A percentile compares a stretch with the other conserved stretches of the same genome.
phyloP scores from a whole-genome alignment of 2,888 invertebrate genomes.

The Pachliopta kotzebuea region DNA sequence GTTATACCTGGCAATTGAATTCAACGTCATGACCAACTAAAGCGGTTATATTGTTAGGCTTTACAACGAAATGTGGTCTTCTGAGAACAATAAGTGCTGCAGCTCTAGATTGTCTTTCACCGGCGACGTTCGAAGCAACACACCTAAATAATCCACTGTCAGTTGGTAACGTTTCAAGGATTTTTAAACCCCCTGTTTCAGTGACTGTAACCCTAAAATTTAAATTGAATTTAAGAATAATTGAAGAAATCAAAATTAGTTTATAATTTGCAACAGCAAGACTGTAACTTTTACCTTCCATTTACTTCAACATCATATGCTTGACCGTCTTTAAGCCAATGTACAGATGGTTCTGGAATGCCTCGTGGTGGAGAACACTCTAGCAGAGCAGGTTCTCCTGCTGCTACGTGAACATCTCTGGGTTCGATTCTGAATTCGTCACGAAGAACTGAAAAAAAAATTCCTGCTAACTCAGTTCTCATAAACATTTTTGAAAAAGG shows the following conservation, averaged over 20 bases:
- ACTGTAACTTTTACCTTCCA: slow-evolving; percentile 76
- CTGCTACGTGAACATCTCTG: slow-evolving; percentile 93
- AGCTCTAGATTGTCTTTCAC: slow-evolving; percentile 89
- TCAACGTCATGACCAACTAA: slow-evolving; percentile 91
- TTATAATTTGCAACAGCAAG: neutral
- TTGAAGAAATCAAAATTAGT: neutral
- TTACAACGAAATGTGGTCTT: slow-evolving; percentile 92
- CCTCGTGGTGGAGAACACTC: slow-evolving; percentile 97
- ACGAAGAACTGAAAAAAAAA: slow-evolving; percentile 87
- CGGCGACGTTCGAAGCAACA: slow-evolving; percentile 94
- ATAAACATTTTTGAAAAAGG: too few species aligned
- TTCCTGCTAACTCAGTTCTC: neutral
- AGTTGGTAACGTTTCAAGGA: slow-evolving; percentile 91
- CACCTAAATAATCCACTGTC: slow-evolving; percentile 96
- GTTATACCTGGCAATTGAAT: slow-evolving; percentile 86
- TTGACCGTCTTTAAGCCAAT: slow-evolving; percentile 92
- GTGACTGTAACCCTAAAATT: slow-evolving; percentile 85
- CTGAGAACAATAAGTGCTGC: slow-evolving; percentile 91
- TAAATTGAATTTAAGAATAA: neutral
- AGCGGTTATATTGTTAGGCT: slow-evolving; percentile 91
- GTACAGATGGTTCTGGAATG: slow-evolving; percentile 95
- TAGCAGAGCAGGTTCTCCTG: slow-evolving; percentile 94
- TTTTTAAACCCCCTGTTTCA: slow-evolving; percentile 94
- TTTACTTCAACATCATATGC: slow-evolving; percentile 82
- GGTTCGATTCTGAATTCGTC: slow-evolving; percentile 97